Base-by-base conservation (phyloP, 2,797 vertebrate species). In the Hoplostethus atlanticus region DNA sequence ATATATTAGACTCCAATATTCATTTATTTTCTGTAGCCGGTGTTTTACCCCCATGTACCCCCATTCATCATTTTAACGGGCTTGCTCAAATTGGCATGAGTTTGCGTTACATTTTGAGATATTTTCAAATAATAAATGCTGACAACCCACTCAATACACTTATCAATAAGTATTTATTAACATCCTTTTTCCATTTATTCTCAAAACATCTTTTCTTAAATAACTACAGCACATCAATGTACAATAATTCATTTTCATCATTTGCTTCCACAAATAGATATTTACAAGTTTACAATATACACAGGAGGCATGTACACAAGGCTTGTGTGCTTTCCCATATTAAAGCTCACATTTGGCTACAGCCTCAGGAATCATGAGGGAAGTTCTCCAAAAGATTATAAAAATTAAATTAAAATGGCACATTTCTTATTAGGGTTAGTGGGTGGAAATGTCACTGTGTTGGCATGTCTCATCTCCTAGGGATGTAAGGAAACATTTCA, bases 141-240 rank as follows among this genome's bases (percentile, higher is more conserved):
- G 15, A 69, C 42, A 55, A 12, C 6, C 34, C 0, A 0, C 44
- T 77, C 68, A 71, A 15, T 63, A 77, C 55, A 76, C 54, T 56
- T 78, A 79, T 70, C 68, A 80, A 71, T 92, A 82, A 85, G 74
- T 79, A 80, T 95, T 95, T 94, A 94, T 93, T 93, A 92, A 83
- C 72, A 70, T 21, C 38, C 76, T 5, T 72, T 71, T 73, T 60
- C 36, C 17, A 65, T 30, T 53, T 36, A 71, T 71, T 73, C 75
- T 51, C 70, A 59, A 30, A 64, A 44, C 30, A 56, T 53, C 47
- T 72, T 17, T 68, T 25, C 58, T 93, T 93, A 94, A 93, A 93
- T 93, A 92, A 85, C 83, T 88, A 89, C 73, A 88, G 44, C 67
- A 90, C 74, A 69, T 25, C 66, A 86, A 83, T 82, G 73, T 79